A percentile compares a stretch with the other conserved stretches of the same genome.
phyloP scores from a whole-genome alignment of 1,140 invertebrate genomes.

The Limonius californicus region DNA sequence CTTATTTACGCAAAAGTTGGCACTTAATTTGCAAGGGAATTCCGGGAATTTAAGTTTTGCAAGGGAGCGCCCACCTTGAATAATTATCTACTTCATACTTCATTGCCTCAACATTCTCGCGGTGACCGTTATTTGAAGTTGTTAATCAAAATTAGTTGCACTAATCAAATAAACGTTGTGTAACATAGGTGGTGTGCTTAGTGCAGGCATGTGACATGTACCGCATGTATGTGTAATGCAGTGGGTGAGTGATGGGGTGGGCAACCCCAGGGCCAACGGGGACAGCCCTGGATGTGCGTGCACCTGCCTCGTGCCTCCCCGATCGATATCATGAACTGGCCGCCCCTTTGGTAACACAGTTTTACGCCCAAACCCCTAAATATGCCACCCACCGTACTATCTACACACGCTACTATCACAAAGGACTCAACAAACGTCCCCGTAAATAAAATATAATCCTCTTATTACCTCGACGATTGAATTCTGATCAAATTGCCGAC shows the following conservation, averaged over 20 bases:
- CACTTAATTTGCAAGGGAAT: no score
- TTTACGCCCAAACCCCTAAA: constrained; percentile 10
- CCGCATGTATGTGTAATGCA: constrained; percentile 22
- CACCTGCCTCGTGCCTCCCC: constrained; percentile 23
- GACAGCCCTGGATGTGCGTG: constrained; percentile 23
- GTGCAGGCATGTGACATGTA: constrained; percentile 15
- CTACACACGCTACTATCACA: constrained; percentile 14
- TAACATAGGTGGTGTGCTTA: not conserved
- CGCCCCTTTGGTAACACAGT: constrained; percentile 19
- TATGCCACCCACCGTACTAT: constrained; percentile 8
- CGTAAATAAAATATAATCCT: constrained; percentile 9
- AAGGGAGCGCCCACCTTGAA: no score
- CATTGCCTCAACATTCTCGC: no score
- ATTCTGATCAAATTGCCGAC: no score
- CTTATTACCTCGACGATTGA: no score
- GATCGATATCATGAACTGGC: constrained; percentile 25
- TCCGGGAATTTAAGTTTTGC: no score
- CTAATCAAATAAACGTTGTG: not conserved
- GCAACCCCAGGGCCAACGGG: constrained; percentile 16
- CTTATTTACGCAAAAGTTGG: no score
- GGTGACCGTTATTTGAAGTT: not conserved
- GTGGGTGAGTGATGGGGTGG: constrained; percentile 14
- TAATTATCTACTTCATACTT: no score
- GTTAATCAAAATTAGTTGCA: not conserved
- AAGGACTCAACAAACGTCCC: not conserved